These are phyloP conservation scores for Melieria crassipennis DNA, from an alignment of 2,888 invertebrate genomes.

Conservation along the genomic window DNA sequence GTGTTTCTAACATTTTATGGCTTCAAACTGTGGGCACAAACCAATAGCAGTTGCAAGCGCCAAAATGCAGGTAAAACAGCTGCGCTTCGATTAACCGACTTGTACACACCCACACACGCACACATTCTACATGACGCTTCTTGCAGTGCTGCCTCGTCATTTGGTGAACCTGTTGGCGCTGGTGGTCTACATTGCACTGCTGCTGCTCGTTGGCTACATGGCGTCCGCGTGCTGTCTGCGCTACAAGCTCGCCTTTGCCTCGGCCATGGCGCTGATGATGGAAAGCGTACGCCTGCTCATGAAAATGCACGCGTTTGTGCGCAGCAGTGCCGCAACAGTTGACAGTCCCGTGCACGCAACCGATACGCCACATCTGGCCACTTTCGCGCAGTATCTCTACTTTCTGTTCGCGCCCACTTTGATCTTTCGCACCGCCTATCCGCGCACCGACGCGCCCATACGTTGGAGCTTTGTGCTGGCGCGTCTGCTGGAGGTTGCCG, in stretches of 20 bases:
- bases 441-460: conserved; percentile 70
- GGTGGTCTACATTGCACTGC: conserved; percentile 50
- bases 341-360: conserved; percentile 38
- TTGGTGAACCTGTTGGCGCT: conserved; percentile 55
- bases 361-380: conserved; percentile 69
- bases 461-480: conserved; percentile 78
- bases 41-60: conserved; percentile 8
- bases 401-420: conserved; percentile 90
- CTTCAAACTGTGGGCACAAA: conserved; percentile 66
- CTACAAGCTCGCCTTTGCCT: conserved; percentile 52
- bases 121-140: background rate
- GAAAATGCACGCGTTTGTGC: conserved; percentile 86
- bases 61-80: background rate
- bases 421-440: conserved; percentile 77
- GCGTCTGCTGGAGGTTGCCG: conserved; percentile 78
- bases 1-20: conserved; percentile 60
- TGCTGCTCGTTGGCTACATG: conserved; percentile 51
- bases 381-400: conserved; percentile 81
- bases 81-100: background rate
- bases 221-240: conserved; percentile 49
- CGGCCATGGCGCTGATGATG: conserved; percentile 59
- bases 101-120: background rate
- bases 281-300: conserved; percentile 78
- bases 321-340: conserved; percentile 69
- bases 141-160: conserved; percentile 33